Evolutionary conservation across 2,797 vertebrate species (phyloP).

Genomic region (Sylvilagus floridanus): DNA sequence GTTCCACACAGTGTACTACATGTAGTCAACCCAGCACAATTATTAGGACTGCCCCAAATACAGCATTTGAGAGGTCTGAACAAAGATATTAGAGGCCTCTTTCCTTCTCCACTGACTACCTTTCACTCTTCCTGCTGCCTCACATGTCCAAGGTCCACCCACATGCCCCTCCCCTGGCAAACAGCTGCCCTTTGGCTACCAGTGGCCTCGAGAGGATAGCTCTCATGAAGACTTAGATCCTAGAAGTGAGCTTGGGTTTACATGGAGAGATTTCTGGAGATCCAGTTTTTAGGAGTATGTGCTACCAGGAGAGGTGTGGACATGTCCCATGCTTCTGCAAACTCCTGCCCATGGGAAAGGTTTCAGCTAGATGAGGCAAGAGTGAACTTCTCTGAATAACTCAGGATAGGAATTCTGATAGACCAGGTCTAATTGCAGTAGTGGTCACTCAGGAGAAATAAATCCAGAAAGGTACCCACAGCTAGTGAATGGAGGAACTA

Average conservation of each 20-base stretch:
- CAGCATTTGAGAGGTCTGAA: not conserved
- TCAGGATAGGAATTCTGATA: not conserved
- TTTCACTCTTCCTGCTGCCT: not conserved
- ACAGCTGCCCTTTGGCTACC: not conserved
- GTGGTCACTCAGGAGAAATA: not conserved
- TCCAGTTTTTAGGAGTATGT: not conserved
- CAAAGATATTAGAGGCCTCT: not conserved
- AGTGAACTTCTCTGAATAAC: not conserved
- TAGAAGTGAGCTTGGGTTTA: not conserved
- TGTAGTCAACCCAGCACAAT: not conserved
- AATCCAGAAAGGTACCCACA: not conserved
- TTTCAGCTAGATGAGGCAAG: not conserved
- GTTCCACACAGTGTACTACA: not conserved
- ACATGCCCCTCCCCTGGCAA: too few relatives aligned
- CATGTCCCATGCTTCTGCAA: not conserved
- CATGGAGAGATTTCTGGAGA: not conserved
- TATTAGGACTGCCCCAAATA: not conserved
- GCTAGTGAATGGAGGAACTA: not conserved
- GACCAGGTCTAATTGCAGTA: not conserved
- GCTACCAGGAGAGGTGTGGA: not conserved
- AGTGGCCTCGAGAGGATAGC: not conserved
- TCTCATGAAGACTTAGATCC: not conserved
- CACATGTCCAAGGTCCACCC: not conserved
- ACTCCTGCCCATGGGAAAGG: not conserved
- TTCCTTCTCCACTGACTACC: not conserved